These are phyloP conservation scores for Pyxicephalus adspersus DNA, from an alignment of 2,113 vertebrate species.

Conservation along the genomic window DNA sequence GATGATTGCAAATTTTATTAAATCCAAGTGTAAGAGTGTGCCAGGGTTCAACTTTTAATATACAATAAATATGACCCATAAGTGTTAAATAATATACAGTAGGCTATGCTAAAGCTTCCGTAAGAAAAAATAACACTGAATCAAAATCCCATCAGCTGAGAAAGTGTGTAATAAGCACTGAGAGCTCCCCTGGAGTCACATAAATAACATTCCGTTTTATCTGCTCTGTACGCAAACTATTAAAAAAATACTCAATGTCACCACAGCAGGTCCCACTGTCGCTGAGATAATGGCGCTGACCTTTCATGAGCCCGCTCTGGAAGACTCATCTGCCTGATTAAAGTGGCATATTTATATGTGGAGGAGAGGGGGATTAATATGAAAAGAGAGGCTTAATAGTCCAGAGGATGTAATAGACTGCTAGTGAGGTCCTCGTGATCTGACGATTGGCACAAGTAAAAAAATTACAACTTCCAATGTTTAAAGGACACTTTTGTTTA, in stretches of 20 bases:
- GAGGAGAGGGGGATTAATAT: constrained; percentile 27
- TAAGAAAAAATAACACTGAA: background rate
- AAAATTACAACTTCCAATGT: too few species aligned
- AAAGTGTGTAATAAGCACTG: constrained; percentile 29
- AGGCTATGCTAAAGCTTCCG: background rate
- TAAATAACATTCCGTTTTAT: constrained; percentile 20
- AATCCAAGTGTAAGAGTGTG: too few species aligned
- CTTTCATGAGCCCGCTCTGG: constrained; percentile 29
- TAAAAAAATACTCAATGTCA: constrained; percentile 25
- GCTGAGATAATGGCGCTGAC: constrained; percentile 24
- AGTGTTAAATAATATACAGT: too few species aligned
- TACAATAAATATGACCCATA: too few species aligned
- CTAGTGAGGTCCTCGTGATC: background rate
- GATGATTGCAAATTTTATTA: too few species aligned
- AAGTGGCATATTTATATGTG: constrained; percentile 38
- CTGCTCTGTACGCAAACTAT: constrained; percentile 14
- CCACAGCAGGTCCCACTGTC: constrained; percentile 14
- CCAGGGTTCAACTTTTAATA: too few species aligned
- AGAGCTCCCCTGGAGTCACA: constrained; percentile 28
- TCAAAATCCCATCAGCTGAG: constrained; percentile 30
- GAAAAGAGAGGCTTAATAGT: constrained; percentile 19
- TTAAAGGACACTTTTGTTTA: too few species aligned
- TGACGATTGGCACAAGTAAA: background rate
- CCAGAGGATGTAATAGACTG: background rate
- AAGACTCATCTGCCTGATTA: constrained; percentile 40